Conservation (phyloP, 2,113 vertebrate species). For the Neomonachus schauinslandi region DNA sequence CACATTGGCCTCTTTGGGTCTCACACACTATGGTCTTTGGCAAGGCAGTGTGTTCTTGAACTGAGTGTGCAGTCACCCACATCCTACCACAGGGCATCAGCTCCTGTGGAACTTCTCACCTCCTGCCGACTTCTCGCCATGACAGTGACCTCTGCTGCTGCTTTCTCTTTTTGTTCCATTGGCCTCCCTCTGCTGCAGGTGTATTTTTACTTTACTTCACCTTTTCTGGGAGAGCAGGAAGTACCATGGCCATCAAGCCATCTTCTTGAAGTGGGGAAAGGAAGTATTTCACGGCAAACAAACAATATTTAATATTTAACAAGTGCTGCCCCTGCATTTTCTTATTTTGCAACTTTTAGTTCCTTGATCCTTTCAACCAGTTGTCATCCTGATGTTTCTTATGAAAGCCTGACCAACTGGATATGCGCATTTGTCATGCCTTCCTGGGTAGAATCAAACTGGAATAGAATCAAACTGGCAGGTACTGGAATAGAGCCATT, state of each 20-base stretch:
- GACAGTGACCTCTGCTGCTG: not conserved
- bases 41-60: not conserved
- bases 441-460: not conserved
- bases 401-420: not conserved
- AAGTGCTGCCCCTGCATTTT: not conserved
- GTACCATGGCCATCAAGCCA: not conserved
- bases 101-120: not conserved
- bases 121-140: not conserved
- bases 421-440: not conserved
- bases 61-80: not conserved
- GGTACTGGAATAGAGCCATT: not conserved
- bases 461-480: not conserved
- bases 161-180: not conserved
- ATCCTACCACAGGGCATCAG: too few species aligned
- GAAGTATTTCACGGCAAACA: not conserved
- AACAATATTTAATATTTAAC: not conserved
- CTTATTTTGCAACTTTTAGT: not conserved
- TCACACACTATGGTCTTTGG: not conserved
- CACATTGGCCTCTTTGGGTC: not conserved
- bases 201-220: not conserved
- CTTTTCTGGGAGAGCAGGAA: not conserved
- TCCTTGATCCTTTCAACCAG: not conserved
- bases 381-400: not conserved
- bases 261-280: conserved; percentile 39
- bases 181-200: too few species aligned